Conservation (phyloP, 2,113 vertebrate genomes). For the cattle (Bos taurus) region ARS-UCD2.0 NC_037338.1:85304501-85305000, state of each 20-base stretch:
- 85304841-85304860: neutral
- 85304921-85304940: neutral
- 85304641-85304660: neutral
- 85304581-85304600: fast-evolving
- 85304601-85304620: fast-evolving
- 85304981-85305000: neutral
- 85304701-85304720: fast-evolving
- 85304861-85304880: neutral
- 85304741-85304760: fast-evolving
- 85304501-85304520: fast-evolving
- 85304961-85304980: fast-evolving
- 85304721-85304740: neutral
- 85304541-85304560: fast-evolving
- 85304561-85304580: neutral
- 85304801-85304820: neutral
- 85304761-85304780: neutral
- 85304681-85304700: fast-evolving
- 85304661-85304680: no score
- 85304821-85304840: no score
- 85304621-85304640: neutral
- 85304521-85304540: neutral
- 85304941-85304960: neutral
- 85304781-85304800: neutral
- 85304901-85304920: neutral
- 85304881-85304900: neutral